Evolutionary conservation across 1,140 invertebrate species (phyloP).

Genomic region (Drosophila miranda): DNA sequence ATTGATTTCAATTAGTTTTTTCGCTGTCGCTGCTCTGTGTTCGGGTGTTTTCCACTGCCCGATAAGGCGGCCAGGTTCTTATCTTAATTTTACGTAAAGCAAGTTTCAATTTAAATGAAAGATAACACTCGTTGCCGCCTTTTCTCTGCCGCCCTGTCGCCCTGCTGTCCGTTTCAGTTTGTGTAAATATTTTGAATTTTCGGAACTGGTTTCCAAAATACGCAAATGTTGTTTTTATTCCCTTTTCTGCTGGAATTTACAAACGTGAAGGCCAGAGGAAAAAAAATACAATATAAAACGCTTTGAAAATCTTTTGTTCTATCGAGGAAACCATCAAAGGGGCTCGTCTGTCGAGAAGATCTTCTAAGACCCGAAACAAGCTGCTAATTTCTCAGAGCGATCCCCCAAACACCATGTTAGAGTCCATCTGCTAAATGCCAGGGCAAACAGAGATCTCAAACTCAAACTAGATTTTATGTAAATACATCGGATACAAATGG

Average conservation of each 20-base stretch:
- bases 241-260: slow-evolving; percentile 15
- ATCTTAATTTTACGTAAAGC: slow-evolving; percentile 62
- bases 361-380: slow-evolving; percentile 16
- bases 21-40: slow-evolving; percentile 16
- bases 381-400: slow-evolving; percentile 50
- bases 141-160: slow-evolving; percentile 6
- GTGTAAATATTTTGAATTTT: slow-evolving; percentile 52
- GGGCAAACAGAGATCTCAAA: slow-evolving; percentile 32
- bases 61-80: slow-evolving; percentile 52
- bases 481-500: slow-evolving; percentile 29
- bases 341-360: slow-evolving; percentile 39
- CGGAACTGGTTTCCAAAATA: slow-evolving; percentile 35
- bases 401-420: slow-evolving; percentile 35
- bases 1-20: slow-evolving; percentile 35
- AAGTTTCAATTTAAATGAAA: slow-evolving; percentile 63
- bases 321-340: slow-evolving; percentile 13
- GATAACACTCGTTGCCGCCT: slow-evolving; percentile 37
- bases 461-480: slow-evolving; percentile 61
- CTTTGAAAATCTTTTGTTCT: neutral
- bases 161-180: slow-evolving; percentile 24
- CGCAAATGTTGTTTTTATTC: slow-evolving; percentile 5
- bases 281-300: slow-evolving; percentile 1
- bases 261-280: slow-evolving; percentile 21
- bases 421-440: slow-evolving; percentile 52
- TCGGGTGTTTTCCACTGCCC: slow-evolving; percentile 16